Base-by-base conservation (phyloP, 1,140 invertebrate species). In the Fopius arisanus region DNA sequence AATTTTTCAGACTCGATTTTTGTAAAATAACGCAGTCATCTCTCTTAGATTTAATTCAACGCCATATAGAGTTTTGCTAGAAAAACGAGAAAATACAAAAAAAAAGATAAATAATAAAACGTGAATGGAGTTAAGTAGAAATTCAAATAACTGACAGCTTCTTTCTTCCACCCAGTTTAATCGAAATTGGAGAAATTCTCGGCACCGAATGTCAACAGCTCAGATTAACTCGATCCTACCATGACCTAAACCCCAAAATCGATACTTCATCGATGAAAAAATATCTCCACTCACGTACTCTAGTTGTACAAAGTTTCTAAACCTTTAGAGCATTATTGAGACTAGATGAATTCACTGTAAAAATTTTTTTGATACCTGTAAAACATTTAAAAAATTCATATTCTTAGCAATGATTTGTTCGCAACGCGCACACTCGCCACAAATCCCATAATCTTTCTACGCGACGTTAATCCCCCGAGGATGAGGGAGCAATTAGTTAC, bases 1-100 rank as follows among this genome's bases (percentile, higher is more conserved):
- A 23, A 78, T 75, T 75, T 37, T 37, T 37, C 33, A 37, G 5
- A 37, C 33, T 37, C 33, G 43, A 78, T 67, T 78, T 77, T 63
- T 77, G 77, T 79, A 79, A 75, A 78, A 79, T 78, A 71, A 59
- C 23, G 54, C 26, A 59, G 59, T 78, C 71, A 73, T 68, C 76
- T 72, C 72, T 48, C 40, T 33, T 74, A 73, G 72, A 71, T 76
- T n/a, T 79, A 75, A 41, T 71, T 51, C 67, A 51, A 69, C n/a
- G 43, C 43, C 48, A 43, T 68, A 68, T 48, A 51, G 48, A 51
- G 67, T 69, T 31, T 51, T 43, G 40, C 41, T 69, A 51, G 67
- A 26, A 19, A 59, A 59, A 23, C 10, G 1, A 28, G 54, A 26
- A 59, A 59, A 59, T 48, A n/a, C n/a, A 26, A 26, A 59, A 59